Percentiles rank a stretch among this genome's conserved stretches.
Conservation (phyloP, 2,113 vertebrate species). For the Jacana jacana region DNA sequence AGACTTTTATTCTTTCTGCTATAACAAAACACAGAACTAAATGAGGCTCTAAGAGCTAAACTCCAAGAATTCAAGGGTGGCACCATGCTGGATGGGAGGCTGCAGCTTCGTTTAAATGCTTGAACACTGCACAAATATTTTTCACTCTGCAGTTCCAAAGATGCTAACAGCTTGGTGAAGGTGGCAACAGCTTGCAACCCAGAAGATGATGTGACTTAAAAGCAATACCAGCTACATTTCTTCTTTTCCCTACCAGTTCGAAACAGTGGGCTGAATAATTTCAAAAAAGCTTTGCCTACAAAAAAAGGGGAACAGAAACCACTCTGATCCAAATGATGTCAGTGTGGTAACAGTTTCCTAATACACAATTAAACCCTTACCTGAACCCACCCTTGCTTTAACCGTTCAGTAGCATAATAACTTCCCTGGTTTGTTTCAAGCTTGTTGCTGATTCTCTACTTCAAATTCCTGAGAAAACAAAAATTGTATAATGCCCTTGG, state of each 20-base stretch:
- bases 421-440: background rate
- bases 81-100: background rate
- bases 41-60: background rate
- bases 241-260: background rate
- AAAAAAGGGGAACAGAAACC: background rate
- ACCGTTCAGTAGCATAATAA: background rate
- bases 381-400: background rate
- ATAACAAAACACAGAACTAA: background rate
- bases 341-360: background rate
- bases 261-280: background rate
- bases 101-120: background rate
- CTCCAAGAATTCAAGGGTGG: background rate
- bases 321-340: background rate
- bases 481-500: background rate
- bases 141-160: background rate
- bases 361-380: constrained; percentile 3
- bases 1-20: background rate
- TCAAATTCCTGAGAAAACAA: background rate
- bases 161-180: background rate
- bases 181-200: background rate
- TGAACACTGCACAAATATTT: background rate
- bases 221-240: background rate
- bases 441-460: background rate
- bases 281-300: background rate
- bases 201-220: background rate